These are phyloP conservation scores for Carassius gibelio DNA, from an alignment of 2,113 vertebrate genomes.

Conservation along the genomic window DNA sequence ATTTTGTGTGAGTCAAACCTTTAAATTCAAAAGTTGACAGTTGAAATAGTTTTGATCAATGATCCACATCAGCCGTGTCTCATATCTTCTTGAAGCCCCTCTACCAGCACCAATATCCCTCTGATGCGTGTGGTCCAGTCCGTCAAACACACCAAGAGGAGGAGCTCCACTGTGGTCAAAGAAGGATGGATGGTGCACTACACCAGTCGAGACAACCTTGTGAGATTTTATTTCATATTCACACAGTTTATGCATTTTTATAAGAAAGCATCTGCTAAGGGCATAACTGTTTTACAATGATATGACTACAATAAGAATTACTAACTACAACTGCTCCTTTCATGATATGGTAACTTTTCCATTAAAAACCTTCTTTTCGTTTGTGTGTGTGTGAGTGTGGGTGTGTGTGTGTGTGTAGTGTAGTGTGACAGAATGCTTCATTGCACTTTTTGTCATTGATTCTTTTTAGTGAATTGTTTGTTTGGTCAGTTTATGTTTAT, in stretches of 20 bases:
- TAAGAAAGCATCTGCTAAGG: neutral
- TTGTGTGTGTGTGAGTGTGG: too few relatives aligned
- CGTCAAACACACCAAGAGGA: conserved; percentile 96
- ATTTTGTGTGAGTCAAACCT: neutral
- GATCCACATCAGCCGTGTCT: neutral
- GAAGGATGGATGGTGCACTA: conserved; percentile 99
- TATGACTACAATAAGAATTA: neutral
- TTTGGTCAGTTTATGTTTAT: neutral
- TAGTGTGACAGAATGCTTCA: neutral
- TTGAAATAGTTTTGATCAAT: neutral
- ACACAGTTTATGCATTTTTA: neutral
- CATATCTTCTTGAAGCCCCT: conserved; percentile 78
- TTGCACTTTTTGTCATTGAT: neutral
- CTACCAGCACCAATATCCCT: conserved; percentile 98
- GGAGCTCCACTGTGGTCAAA: conserved; percentile 97
- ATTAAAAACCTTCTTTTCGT: too few relatives aligned
- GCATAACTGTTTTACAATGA: neutral
- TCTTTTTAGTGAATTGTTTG: neutral
- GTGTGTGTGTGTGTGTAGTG: neutral
- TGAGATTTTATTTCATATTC: conserved; percentile 70
- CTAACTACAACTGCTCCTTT: neutral
- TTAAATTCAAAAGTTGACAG: neutral
- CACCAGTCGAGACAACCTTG: conserved; percentile 94
- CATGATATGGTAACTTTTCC: too few relatives aligned
- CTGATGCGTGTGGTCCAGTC: conserved; percentile 99